These are phyloP conservation scores for Formicarius rufipectus DNA, from an alignment of 2,113 vertebrate genomes.

Conservation along the genomic window DNA sequence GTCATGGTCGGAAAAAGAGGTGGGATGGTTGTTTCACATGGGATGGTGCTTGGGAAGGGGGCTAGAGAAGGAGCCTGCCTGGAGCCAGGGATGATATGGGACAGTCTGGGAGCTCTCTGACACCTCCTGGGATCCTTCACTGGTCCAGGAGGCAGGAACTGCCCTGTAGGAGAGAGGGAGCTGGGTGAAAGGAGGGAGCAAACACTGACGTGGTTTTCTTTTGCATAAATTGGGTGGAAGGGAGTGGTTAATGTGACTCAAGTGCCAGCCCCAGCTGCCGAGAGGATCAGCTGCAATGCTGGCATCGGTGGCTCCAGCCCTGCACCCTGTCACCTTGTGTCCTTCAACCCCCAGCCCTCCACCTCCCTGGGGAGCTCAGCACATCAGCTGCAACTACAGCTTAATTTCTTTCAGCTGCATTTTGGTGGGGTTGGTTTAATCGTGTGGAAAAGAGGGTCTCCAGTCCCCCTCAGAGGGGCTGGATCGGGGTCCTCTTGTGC, in stretches of 20 bases:
- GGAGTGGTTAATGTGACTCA: neutral
- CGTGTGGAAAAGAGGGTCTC: neutral
- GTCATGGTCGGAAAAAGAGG: neutral
- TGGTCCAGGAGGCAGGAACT: neutral
- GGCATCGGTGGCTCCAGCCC: neutral
- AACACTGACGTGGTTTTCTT: neutral
- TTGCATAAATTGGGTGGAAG: neutral
- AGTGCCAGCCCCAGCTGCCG: neutral
- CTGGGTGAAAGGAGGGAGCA: neutral
- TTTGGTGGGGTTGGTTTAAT: neutral
- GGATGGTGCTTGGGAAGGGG: neutral
- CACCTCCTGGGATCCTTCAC: neutral
- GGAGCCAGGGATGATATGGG: neutral
- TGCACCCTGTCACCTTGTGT: neutral
- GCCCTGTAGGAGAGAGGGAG: neutral
- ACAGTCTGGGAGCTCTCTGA: neutral
- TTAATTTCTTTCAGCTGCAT: neutral
- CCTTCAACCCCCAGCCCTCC: neutral
- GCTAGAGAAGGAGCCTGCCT: neutral
- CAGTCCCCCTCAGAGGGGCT: rapidly evolving
- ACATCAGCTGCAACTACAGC: neutral
- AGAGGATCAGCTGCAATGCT: neutral
- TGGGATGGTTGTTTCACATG: rapidly evolving
- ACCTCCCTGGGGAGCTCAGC: neutral
- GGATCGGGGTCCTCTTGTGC: rapidly evolving